Base-by-base conservation (phyloP, 2,888 invertebrate species). In the Drosophila pseudotalamancana region DNA sequence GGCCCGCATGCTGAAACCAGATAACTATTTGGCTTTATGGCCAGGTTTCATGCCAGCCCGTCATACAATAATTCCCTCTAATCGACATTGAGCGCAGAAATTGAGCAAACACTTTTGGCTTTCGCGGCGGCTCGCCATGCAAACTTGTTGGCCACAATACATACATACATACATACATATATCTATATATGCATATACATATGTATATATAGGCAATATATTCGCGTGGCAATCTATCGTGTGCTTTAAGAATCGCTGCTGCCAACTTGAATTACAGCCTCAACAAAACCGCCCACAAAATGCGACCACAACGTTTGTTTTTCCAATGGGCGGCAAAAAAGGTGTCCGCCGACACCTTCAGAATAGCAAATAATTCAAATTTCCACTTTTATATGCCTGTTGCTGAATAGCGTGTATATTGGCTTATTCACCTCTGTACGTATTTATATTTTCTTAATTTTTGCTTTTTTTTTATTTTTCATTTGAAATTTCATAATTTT, bases 31-130 rank as follows among this genome's bases (percentile, higher is more conserved):
- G 19, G 55, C 63, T 69, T 80, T 86, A 87, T 73, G 79, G 65
- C 69, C 68, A 62, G 46, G 66, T 85, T 77, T 77, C 83, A 84
- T 84, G 88, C 72, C 66, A 85, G 63, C 46, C 43, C 73, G 76
- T 60, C 84, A 74, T 85, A 80, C 68, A 87, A 81, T 87, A 85
- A 87, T 83, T 85, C 62, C 48, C 73, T 62, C 62, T 87, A 81
- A 87, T 85, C 86, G 74, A 74, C 68, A 54, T 50, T 42, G 48
- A 75, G 76, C 79, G 71, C 63, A 56, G 62, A 81, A 87, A 85
- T 85, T 85, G 82, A 85, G 76, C 87, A 85, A 83, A 85, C 86
- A 83, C 87, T 81, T 83, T n/a, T 59, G 39, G 29, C 51, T 12
- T 29, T 29, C 21, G 29, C 34, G 23, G 3, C 12, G 14, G 16